Conservation (phyloP, 1,140 invertebrate species). For the Antheraea mylitta region DNA sequence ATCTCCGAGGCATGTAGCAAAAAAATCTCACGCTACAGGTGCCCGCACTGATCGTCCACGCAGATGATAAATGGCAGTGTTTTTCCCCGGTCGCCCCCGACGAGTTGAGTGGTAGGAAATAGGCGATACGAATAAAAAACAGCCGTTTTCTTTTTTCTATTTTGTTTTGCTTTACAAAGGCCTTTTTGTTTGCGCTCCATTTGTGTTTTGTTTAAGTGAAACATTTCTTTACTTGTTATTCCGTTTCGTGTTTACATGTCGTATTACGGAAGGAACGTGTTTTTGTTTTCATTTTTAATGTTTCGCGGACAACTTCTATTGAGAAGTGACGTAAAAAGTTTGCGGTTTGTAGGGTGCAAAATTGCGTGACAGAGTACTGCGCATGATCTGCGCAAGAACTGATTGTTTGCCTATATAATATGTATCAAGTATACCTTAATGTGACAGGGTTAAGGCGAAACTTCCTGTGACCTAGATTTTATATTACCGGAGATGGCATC, state of each 20-base stretch:
- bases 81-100: conserved; percentile 25
- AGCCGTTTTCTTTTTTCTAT: conserved; percentile 17
- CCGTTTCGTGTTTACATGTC: not conserved
- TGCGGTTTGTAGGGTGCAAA: conserved; percentile 35
- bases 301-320: not conserved
- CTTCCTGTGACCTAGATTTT: conserved; percentile 61
- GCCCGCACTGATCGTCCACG: conserved; percentile 29
- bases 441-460: conserved; percentile 37
- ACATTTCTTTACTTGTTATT: not conserved
- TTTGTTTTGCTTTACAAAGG: conserved; percentile 17
- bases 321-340: conserved; percentile 20
- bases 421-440: conserved; percentile 24
- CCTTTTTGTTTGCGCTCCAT: conserved; percentile 12
- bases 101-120: conserved; percentile 38
- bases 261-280: not conserved
- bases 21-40: conserved; percentile 55
- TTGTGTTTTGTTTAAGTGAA: not conserved
- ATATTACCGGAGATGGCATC: conserved; percentile 25
- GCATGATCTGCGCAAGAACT: conserved; percentile 66
- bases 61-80: conserved; percentile 53
- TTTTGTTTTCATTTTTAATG: not conserved
- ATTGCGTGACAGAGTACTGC: conserved; percentile 37
- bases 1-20: conserved; percentile 41
- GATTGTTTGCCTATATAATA: conserved; percentile 21
- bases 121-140: conserved; percentile 34